Percentiles rank a stretch among this genome's conserved stretches.
These are phyloP conservation scores for Coilia nasus DNA, from an alignment of 2,797 vertebrate genomes.

Conservation along the genomic window DNA sequence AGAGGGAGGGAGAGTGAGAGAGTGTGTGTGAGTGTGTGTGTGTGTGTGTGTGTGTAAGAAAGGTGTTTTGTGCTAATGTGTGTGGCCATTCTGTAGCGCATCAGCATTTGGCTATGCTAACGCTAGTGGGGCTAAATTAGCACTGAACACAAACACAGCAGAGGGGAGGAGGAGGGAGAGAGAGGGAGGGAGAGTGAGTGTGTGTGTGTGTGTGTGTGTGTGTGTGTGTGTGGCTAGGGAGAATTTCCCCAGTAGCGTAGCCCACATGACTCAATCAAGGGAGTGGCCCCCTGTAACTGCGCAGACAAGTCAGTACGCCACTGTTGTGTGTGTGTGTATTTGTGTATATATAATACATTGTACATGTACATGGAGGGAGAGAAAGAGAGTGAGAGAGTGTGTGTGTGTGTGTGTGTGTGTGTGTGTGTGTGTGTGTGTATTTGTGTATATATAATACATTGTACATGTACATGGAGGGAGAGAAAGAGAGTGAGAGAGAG, in stretches of 20 bases:
- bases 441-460: slow-evolving; percentile 18
- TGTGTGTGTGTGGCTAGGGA: background rate
- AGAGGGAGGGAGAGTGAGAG: too few species aligned
- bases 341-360: background rate
- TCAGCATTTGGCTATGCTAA: too few species aligned
- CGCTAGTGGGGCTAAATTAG: background rate
- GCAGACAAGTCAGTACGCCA: background rate
- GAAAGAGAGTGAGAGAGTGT: background rate
- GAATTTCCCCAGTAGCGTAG: background rate
- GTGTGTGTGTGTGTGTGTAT: background rate
- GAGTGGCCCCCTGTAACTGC: background rate
- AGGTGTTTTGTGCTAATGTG: too few species aligned
- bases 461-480: too few species aligned
- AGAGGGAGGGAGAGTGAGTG: background rate
- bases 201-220: too few species aligned
- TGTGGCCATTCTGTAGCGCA: too few species aligned
- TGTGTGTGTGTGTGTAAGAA: too few species aligned
- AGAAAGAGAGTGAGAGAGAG: too few species aligned
- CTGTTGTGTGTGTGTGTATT: background rate
- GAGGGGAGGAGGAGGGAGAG: background rate
- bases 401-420: background rate
- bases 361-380: too few species aligned
- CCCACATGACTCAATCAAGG: slow-evolving; percentile 17
- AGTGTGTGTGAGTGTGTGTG: too few species aligned
- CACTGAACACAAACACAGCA: background rate